A percentile compares a stretch with the other conserved stretches of the same genome.
Evolutionary conservation across 2,797 vertebrate genomes (phyloP).

Genomic region (Pangasius djambal): DNA sequence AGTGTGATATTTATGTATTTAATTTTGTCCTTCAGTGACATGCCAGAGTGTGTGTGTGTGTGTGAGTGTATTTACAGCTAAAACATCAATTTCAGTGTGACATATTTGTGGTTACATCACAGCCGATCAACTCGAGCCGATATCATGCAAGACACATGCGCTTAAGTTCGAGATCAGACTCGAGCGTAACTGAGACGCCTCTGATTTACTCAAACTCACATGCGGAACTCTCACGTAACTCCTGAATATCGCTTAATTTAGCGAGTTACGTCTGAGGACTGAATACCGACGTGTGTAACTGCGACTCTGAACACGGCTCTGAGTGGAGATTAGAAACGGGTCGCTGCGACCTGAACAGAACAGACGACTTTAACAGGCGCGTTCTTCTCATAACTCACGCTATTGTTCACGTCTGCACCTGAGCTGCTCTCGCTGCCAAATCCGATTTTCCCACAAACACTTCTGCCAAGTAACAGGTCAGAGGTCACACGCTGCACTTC

Average conservation of each 20-base stretch:
- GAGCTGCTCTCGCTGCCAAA: conserved; percentile 64
- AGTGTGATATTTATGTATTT: neutral
- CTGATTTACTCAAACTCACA: too few species aligned
- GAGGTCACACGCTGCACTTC: conserved; percentile 53
- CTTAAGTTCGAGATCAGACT: neutral
- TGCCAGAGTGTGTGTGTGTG: too few species aligned
- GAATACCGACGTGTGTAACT: neutral
- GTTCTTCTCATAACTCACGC: conserved; percentile 78
- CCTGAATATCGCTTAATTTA: too few species aligned
- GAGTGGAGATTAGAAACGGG: neutral
- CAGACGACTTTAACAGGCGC: conserved; percentile 77
- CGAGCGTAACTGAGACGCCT: neutral
- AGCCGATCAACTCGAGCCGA: neutral
- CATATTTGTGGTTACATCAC: neutral
- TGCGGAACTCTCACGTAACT: too few species aligned
- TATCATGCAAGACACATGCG: neutral
- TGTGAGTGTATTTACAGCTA: neutral
- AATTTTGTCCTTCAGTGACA: neutral
- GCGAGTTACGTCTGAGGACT: neutral
- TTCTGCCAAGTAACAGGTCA: conserved; percentile 54
- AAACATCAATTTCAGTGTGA: neutral
- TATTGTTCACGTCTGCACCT: conserved; percentile 69
- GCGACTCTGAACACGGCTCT: neutral
- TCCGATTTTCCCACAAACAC: conserved; percentile 55
- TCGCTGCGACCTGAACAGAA: conserved; percentile 32